A percentile compares a stretch with the other conserved stretches of the same genome.
Conservation (phyloP, 2,797 vertebrate genomes). For the Sebastes glaucus region DNA sequence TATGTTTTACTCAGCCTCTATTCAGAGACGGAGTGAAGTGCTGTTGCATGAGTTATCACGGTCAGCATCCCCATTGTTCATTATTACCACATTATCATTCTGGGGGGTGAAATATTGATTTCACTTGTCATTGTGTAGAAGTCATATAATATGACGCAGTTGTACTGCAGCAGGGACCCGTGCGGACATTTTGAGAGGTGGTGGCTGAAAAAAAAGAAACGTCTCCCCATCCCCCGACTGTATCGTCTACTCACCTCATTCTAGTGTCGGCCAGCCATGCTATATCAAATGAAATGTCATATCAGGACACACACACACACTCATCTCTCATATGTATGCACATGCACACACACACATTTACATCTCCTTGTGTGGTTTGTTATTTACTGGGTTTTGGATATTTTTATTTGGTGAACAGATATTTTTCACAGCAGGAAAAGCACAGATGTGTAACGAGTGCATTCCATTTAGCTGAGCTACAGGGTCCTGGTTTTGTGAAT, state of each 20-base stretch:
- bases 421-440: neutral
- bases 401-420: neutral
- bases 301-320: neutral
- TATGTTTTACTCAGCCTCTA: slow-evolving; percentile 61
- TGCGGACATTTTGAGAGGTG: neutral
- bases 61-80: slow-evolving; percentile 62
- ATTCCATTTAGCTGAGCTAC: neutral
- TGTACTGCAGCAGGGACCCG: slow-evolving; percentile 13
- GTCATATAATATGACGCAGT: slow-evolving; percentile 21
- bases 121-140: slow-evolving; percentile 34
- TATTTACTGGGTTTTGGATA: neutral
- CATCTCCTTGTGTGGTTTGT: neutral
- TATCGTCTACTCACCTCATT: neutral
- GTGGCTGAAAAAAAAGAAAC: neutral
- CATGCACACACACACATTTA: neutral
- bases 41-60: slow-evolving; percentile 38
- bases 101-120: slow-evolving; percentile 61
- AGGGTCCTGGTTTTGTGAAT: neutral
- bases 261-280: neutral
- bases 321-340: slow-evolving; percentile 17
- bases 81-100: slow-evolving; percentile 64
- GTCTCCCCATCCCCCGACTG: neutral
- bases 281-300: neutral
- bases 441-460: neutral
- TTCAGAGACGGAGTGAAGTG: slow-evolving; percentile 48